phyloP scores from a whole-genome alignment of 2,888 invertebrate genomes.

The Coremacera marginata region DNA sequence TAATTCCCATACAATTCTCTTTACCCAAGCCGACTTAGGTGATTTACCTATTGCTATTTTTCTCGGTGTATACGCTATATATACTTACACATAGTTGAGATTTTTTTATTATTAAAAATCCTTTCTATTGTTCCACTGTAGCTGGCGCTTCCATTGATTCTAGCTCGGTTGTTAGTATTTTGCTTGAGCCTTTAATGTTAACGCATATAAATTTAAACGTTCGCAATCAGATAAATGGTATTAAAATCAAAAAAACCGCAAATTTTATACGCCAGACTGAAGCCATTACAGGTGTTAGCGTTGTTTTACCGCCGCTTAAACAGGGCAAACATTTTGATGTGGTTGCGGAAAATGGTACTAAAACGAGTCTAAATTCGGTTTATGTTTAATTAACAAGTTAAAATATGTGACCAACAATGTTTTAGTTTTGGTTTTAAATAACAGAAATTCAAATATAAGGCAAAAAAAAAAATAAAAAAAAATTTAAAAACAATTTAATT shows the following conservation, averaged over 20 bases:
- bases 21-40: too few relatives aligned
- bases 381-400: not conserved
- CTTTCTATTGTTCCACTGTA: too few relatives aligned
- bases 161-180: conserved; percentile 1
- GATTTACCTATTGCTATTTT: too few relatives aligned
- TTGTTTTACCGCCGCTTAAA: not conserved
- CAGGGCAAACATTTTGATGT: conserved; percentile 13
- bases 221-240: conserved; percentile 24
- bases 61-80: too few relatives aligned
- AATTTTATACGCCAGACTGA: conserved; percentile 6
- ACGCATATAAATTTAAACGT: conserved; percentile 1
- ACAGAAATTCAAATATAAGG: not conserved
- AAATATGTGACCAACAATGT: not conserved
- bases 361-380: conserved; percentile 16
- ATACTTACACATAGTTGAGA: too few relatives aligned
- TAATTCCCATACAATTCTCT: too few relatives aligned
- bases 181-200: not conserved
- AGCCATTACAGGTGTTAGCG: conserved; percentile 12
- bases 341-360: conserved; percentile 3
- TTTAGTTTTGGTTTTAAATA: not conserved
- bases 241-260: conserved; percentile 24
- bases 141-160: not conserved
- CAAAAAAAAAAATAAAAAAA: not conserved
- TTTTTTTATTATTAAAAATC: too few relatives aligned
- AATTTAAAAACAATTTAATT: too few relatives aligned